phyloP scores from a whole-genome alignment of 2,797 vertebrate genomes.

The Acrossocheilus wenchowensis region DNA sequence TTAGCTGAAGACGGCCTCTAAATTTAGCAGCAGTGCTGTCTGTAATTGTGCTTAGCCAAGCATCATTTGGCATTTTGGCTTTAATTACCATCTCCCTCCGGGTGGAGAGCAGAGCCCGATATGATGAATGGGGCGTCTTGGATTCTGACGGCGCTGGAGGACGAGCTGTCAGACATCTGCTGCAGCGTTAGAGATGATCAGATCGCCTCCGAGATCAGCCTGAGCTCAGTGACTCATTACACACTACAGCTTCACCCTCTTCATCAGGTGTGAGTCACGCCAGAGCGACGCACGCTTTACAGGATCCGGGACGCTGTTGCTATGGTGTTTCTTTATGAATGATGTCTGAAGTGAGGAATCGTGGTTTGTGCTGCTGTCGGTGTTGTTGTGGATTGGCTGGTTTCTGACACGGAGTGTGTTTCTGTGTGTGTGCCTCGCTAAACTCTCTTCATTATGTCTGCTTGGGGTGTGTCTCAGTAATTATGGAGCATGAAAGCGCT shows the following conservation, averaged over 20 bases:
- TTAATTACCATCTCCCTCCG: constrained; percentile 68
- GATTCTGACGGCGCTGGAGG: too few relatives aligned
- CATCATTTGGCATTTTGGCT: constrained; percentile 72
- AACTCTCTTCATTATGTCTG: constrained; percentile 51
- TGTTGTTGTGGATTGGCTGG: neutral
- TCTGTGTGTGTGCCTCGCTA: neutral
- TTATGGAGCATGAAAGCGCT: constrained; percentile 54
- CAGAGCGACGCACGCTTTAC: neutral
- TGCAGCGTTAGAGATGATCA: neutral
- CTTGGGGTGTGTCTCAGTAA: constrained; percentile 46
- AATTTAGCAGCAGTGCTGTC: constrained; percentile 65
- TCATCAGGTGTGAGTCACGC: too few relatives aligned
- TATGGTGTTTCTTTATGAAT: too few relatives aligned
- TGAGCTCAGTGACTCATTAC: neutral
- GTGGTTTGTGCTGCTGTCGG: neutral
- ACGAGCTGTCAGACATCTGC: too few relatives aligned
- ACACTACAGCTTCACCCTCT: neutral
- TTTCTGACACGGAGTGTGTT: neutral
- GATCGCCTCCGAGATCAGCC: too few relatives aligned
- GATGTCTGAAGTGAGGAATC: too few relatives aligned
- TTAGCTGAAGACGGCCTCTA: constrained; percentile 66
- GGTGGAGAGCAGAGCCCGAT: constrained; percentile 53
- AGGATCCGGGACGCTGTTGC: neutral
- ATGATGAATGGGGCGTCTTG: constrained; percentile 67
- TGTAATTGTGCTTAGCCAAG: constrained; percentile 71